Base-by-base conservation (phyloP, 2,888 invertebrate genomes). In the Hydraecia micacea region DNA sequence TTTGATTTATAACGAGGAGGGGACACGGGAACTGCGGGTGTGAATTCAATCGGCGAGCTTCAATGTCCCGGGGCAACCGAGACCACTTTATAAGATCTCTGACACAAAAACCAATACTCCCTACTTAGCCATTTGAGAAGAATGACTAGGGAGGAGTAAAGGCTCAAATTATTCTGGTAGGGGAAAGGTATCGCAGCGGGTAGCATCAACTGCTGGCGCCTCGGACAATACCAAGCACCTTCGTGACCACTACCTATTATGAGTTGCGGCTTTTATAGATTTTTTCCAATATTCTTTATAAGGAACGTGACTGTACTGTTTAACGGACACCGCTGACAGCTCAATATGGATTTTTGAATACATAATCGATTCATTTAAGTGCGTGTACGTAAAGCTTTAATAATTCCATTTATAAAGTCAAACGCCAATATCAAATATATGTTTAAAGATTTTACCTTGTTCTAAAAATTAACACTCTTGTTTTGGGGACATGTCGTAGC, bases 1-100 rank as follows among this genome's bases (percentile, higher is more conserved):
- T 95, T 95, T 97, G 96, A 97, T 96, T 97, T 96, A 96, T 95
- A 96, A 95, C 94, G 92, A 95, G 93, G 91, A 95, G 96, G 96
- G 96, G 95, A 94, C 94, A 93, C 86, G 91, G 87, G 92, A 93
- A 92, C 93, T 92, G 93, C 92, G 94, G 93, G 95, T 95, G 95
- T 94, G 94, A 95, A 95, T 94, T 94, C 93, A 95, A 94, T 95
- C 94, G 93, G 93, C 92, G 91, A 93, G 91, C 90, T 93, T 91
- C 89, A 90, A 91, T 92, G 88, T 94, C 92, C 92, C 92, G 93
- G 90, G 92, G 93, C 90, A 91, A 88, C 87, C 81, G 76, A 89
- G 86, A 91, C 93, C 92, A 93, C 80, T 86, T 86, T 81, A 77
- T 81, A 87, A 92, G 93, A 93, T 78, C 93, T 87, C 88, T 88